Percentiles rank a stretch among this genome's conserved stretches.
Conservation (phyloP, 2,888 invertebrate species). For the Orthosia gothica region DNA sequence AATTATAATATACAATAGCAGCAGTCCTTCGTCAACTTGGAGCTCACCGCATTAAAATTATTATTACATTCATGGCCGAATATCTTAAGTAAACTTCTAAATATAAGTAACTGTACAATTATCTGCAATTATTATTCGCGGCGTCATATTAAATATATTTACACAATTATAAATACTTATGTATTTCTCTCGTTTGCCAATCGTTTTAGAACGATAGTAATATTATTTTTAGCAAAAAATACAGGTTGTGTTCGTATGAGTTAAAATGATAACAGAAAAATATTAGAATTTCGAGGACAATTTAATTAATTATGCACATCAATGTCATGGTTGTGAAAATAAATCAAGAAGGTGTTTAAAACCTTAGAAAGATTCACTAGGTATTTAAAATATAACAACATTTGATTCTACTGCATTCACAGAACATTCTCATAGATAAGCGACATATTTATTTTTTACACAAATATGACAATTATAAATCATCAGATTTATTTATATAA, state of each 20-base stretch:
- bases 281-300: constrained; percentile 24
- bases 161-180: constrained; percentile 77
- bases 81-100: constrained; percentile 82
- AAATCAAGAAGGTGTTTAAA: constrained; percentile 38
- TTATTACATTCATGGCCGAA: constrained; percentile 85
- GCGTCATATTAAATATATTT: constrained; percentile 85
- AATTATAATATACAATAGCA: constrained; percentile 83
- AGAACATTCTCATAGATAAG: constrained; percentile 8
- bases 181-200: constrained; percentile 70
- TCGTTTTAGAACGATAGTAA: constrained; percentile 56
- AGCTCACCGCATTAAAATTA: constrained; percentile 76
- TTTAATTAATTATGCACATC: constrained; percentile 47
- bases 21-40: constrained; percentile 82
- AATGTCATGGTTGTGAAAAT: constrained; percentile 72
- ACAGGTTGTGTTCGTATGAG: constrained; percentile 24
- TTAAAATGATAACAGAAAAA: constrained; percentile 21
- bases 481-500: constrained; percentile 15
- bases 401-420: constrained; percentile 29
- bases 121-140: constrained; percentile 80
- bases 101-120: constrained; percentile 87
- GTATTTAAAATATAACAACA: neutral
- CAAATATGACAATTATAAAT: neutral
- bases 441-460: constrained; percentile 11
- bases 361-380: constrained; percentile 12
- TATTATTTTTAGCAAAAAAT: constrained; percentile 36